These are phyloP conservation scores for Euzophera pinguis DNA, from an alignment of 2,888 invertebrate genomes.

Conservation along the genomic window DNA sequence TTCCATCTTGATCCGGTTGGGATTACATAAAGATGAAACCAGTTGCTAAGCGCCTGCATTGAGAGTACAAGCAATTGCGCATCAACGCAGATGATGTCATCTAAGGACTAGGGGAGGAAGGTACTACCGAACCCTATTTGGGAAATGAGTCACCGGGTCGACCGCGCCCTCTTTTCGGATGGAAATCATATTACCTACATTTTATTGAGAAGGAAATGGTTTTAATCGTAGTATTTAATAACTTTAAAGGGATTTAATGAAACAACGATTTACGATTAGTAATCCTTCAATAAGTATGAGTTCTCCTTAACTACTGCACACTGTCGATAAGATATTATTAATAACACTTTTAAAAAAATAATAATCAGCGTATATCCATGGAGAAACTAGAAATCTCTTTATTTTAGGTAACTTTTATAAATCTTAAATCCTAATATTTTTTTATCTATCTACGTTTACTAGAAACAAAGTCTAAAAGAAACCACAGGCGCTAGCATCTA, in stretches of 20 bases:
- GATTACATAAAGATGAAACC: too few species aligned
- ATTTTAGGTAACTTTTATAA: too few species aligned
- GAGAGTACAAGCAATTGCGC: conserved; percentile 7
- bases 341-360: too few species aligned
- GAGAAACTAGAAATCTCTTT: too few species aligned
- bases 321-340: too few species aligned
- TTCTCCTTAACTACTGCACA: too few species aligned
- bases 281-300: too few species aligned
- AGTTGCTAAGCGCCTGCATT: conserved; percentile 16
- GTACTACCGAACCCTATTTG: conserved; percentile 52
- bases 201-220: neutral
- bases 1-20: too few species aligned
- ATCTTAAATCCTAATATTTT: too few species aligned
- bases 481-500: neutral
- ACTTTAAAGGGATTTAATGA: neutral
- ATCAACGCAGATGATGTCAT: conserved; percentile 52
- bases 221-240: neutral
- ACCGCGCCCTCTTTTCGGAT: conserved; percentile 33
- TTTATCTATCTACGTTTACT: too few species aligned
- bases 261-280: neutral
- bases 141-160: conserved; percentile 64
- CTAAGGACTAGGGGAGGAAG: conserved; percentile 45
- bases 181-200: conserved; percentile 17
- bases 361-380: too few species aligned
- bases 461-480: neutral